phyloP scores from a whole-genome alignment of 2,888 invertebrate species.

The Aphrophora alni region DNA sequence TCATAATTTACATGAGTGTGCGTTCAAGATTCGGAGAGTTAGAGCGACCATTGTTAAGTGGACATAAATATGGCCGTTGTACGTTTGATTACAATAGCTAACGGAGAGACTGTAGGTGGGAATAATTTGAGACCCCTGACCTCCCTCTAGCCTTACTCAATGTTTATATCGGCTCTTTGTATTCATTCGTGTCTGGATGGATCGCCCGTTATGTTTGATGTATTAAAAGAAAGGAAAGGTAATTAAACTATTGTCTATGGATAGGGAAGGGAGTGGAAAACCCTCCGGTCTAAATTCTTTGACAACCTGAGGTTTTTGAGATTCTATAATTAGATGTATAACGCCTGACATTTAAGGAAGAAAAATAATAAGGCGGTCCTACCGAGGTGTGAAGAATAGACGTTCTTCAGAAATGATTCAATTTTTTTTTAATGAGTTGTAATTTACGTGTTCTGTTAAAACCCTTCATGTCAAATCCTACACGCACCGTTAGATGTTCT shows the following conservation, averaged over 20 bases:
- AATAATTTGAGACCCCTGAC: slow-evolving; percentile 6
- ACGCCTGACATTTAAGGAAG: not conserved
- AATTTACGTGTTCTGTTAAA: not conserved
- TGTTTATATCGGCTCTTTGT: slow-evolving; percentile 2
- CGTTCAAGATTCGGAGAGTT: not conserved
- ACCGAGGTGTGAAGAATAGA: not conserved
- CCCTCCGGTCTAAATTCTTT: not conserved
- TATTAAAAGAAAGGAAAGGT: not conserved
- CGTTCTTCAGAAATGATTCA: not conserved
- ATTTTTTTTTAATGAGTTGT: not conserved
- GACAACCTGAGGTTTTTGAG: not conserved
- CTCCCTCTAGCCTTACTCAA: not conserved
- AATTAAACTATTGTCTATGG: not conserved
- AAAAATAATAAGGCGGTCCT: not conserved
- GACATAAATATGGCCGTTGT: not conserved
- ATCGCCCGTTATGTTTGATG: slow-evolving; percentile 3
- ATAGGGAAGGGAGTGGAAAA: not conserved
- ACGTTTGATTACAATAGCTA: not conserved
- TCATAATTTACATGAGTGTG: not conserved
- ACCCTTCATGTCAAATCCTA: not conserved
- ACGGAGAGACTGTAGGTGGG: not conserved
- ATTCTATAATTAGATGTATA: not conserved
- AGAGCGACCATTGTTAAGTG: not conserved
- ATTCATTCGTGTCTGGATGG: not conserved
- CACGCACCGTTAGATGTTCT: not conserved